Percentiles rank a stretch among this genome's conserved stretches.
phyloP scores from a whole-genome alignment of 2,797 vertebrate species.

The Bradypodion ventrale region DNA sequence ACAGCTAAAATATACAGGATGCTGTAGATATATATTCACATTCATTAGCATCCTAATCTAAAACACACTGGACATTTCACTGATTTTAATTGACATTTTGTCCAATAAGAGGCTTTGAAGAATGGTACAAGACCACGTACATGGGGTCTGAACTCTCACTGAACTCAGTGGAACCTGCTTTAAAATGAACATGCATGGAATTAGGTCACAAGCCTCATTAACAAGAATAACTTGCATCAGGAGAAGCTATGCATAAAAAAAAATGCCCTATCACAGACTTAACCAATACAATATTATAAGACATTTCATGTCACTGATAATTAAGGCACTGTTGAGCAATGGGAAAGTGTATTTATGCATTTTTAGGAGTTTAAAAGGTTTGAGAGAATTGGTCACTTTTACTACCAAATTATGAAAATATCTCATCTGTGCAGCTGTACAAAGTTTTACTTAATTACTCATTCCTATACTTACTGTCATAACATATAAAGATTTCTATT shows the following conservation, averaged over 20 bases:
- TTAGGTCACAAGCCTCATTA: not conserved
- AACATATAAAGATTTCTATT: not conserved
- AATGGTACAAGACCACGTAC: not conserved
- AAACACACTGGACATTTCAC: not conserved
- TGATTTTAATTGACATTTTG: slow-evolving; percentile 6
- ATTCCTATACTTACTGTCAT: not conserved
- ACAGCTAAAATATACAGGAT: not conserved
- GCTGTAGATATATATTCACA: not conserved
- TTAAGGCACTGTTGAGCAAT: not conserved
- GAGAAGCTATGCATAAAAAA: not conserved
- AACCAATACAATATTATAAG: not conserved
- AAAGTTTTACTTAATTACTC: not conserved
- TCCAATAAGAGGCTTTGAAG: not conserved
- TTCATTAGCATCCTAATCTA: slow-evolving; percentile 1
- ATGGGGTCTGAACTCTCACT: not conserved
- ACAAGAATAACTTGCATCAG: not conserved
- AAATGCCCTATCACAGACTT: not conserved
- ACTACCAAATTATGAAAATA: not conserved
- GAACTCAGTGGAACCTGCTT: not conserved
- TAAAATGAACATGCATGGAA: not conserved
- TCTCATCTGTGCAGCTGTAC: not conserved
- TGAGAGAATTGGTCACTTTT: slow-evolving; percentile 12
- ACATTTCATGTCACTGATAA: not conserved
- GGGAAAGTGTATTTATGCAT: not conserved
- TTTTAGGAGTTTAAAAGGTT: not conserved